phyloP scores from a whole-genome alignment of 2,888 invertebrate species.

The Ectemnius lituratus region DNA sequence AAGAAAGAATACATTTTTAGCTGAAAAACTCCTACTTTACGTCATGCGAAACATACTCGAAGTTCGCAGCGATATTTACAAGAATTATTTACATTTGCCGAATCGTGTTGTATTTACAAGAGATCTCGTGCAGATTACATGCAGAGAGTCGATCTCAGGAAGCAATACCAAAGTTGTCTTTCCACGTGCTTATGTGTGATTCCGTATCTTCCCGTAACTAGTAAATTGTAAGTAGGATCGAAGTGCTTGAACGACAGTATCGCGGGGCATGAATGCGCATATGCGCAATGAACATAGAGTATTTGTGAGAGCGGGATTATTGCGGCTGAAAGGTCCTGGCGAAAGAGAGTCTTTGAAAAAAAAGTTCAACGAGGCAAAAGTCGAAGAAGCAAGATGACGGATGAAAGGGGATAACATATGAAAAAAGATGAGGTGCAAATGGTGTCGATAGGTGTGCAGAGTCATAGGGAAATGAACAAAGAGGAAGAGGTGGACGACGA shows the following conservation, averaged over 20 bases:
- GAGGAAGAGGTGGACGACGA: conserved; percentile 21
- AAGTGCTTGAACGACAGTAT: no score
- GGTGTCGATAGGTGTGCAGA: conserved; percentile 16
- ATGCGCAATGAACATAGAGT: no score
- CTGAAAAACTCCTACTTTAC: background rate
- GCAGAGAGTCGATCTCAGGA: no score
- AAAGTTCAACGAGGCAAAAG: background rate
- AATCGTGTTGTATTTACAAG: conserved; percentile 44
- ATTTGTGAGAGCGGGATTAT: background rate
- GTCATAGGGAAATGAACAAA: conserved; percentile 28
- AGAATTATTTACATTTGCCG: conserved; percentile 39
- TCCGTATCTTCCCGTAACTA: no score
- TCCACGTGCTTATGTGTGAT: no score
- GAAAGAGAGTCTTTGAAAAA: conserved; percentile 3
- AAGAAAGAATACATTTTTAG: background rate
- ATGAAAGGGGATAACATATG: background rate
- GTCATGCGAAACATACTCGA: conserved; percentile 46
- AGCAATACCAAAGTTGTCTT: no score
- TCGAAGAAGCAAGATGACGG: background rate
- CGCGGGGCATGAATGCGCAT: no score
- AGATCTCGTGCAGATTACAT: conserved; percentile 10
- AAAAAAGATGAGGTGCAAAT: conserved; percentile 32
- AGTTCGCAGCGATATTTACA: conserved; percentile 30
- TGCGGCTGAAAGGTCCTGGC: background rate
- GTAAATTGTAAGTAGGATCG: no score